Percentiles rank a stretch among this genome's conserved stretches.
These are phyloP conservation scores for Belonocnema kinseyi DNA, from an alignment of 1,140 invertebrate species.

Conservation along the genomic window DNA sequence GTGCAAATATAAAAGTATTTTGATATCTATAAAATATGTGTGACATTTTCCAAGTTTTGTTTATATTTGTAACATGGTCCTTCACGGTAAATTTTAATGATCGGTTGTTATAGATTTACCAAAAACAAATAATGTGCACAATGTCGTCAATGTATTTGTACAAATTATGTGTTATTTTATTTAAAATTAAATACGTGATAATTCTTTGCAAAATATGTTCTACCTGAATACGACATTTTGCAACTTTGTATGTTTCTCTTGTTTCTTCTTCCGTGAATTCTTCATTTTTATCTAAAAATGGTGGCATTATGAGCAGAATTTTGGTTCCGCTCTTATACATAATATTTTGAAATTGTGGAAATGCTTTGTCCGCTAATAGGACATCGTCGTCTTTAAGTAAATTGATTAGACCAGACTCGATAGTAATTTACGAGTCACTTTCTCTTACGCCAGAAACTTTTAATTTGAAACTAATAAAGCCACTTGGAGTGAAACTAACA, in stretches of 20 bases:
- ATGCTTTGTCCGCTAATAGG: conserved; percentile 37
- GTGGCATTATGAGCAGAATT: conserved; percentile 56
- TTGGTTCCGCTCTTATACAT: conserved; percentile 33
- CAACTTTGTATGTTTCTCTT: conserved; percentile 55
- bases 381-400: conserved; percentile 61
- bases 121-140: conserved; percentile 36
- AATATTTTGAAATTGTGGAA: conserved; percentile 34
- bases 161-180: conserved; percentile 42
- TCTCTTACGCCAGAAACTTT: conserved; percentile 60
- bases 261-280: conserved; percentile 53
- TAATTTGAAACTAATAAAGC: conserved; percentile 67
- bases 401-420: conserved; percentile 57
- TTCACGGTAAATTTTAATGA: conserved; percentile 2
- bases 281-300: conserved; percentile 44
- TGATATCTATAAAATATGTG: too few relatives aligned
- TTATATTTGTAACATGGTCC: too few relatives aligned
- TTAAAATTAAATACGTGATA: conserved; percentile 52
- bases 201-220: conserved; percentile 60
- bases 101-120: conserved; percentile 37
- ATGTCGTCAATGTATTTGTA: conserved; percentile 28
- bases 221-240: conserved; percentile 62
- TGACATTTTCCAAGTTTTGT: too few relatives aligned
- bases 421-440: conserved; percentile 35
- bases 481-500: conserved; percentile 53
- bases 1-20: too few relatives aligned